Evolutionary conservation across 30 jellyfish, hydroid and myxozoan species (phyloP).

Genomic region (Nemopilema nomurai): DNA sequence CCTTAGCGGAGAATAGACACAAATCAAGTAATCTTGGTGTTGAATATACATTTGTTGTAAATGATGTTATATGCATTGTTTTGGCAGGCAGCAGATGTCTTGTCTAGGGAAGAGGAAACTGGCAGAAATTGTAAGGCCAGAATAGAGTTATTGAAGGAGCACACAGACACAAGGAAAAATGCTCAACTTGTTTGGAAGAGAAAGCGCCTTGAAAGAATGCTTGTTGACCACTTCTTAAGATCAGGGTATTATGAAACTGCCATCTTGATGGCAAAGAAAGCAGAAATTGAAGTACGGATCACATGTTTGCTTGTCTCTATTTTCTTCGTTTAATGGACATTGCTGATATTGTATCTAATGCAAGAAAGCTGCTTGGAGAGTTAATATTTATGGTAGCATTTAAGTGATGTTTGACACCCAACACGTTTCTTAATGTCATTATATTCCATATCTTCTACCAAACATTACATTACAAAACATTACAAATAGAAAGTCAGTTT

Average conservation of each 20-base stretch:
- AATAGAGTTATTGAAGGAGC: slow-evolving; percentile 72
- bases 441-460: no score
- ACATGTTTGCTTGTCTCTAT: no score
- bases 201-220: slow-evolving; percentile 83
- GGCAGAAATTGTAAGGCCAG: slow-evolving; percentile 76
- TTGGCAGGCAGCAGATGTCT: slow-evolving; percentile 62
- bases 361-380: no score
- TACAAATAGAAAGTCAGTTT: no score
- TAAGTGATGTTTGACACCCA: no score
- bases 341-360: no score
- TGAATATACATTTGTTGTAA: not conserved
- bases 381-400: no score
- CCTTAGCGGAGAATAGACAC: no score
- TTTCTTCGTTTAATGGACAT: no score
- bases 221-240: slow-evolving; percentile 86
- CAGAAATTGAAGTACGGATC: slow-evolving; percentile 62
- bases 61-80: not conserved
- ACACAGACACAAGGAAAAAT: slow-evolving; percentile 61
- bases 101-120: slow-evolving; percentile 66
- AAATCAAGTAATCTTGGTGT: no score
- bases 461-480: no score
- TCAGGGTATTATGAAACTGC: slow-evolving; percentile 94
- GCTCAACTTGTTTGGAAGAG: slow-evolving; percentile 75
- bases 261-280: slow-evolving; percentile 71
- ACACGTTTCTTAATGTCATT: no score